Base-by-base conservation (phyloP, 2,797 vertebrate genomes). In the Scomberomorus guttatus region DNA sequence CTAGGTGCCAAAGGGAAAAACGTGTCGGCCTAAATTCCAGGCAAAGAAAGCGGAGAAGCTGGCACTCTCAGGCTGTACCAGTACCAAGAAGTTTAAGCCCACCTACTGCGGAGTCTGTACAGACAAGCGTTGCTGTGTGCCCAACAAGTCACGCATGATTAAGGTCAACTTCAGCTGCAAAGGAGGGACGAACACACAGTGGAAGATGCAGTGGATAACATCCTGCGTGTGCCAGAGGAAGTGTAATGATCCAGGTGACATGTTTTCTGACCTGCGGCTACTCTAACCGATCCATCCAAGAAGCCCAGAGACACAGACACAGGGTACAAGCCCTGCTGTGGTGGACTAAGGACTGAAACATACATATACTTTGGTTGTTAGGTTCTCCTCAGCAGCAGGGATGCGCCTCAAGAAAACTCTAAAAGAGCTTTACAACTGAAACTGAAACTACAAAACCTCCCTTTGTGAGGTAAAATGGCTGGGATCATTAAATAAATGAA, bases 181-280 rank as follows among this genome's bases (percentile, higher is more conserved):
- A 61, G 95, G 89, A 0, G 96, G 96, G 87, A 89, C 95, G 51
- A 95, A 71, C 18, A 94, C 96, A 27, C 94, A 93, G 72, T 99
- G 98, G 98, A 97, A 96, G 93, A 97, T 99, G 97, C 96, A 97
- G 92, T 99, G 97, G 98, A 96, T 99, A 85, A 97, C 91, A 0
- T 98, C 98, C 0, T 99, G 98, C 0, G 96, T 98, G 72, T 99
- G 98, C 78, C 97, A 98, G 85, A 96, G 90, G 92, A 95, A 92
- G 46, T 99, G 98, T 85, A 94, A 59, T 34, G 92, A 96, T 68
- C 96, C 97, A 0, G 96, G 92, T 29, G 96, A 99, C 87, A 89
- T 97, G 87, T 99, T 99, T 92, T 95, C 97, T 18, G 96, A 99
- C 55, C 95, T 99, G 59, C 93, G 86, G 75, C 87, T 98, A 66